These are phyloP conservation scores for Crocidura indochinensis DNA, from an alignment of 2,797 vertebrate species.

Conservation along the genomic window DNA sequence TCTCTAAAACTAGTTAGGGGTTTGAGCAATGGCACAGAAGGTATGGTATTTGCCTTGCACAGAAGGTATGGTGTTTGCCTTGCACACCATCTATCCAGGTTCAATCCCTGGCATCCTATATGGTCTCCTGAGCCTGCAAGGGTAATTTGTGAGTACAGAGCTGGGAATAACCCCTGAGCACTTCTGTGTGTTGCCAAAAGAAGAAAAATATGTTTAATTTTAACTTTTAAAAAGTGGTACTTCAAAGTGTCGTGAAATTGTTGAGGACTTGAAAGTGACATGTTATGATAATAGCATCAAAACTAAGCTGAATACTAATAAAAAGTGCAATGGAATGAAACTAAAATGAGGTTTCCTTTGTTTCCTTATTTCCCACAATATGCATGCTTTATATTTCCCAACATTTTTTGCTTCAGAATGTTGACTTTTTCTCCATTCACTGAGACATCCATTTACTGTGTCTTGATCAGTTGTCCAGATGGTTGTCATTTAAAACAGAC, in stretches of 20 bases:
- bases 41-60: too few species aligned
- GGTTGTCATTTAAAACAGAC: background rate
- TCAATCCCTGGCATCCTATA: too few species aligned
- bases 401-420: background rate
- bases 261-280: background rate
- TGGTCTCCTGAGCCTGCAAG: too few species aligned
- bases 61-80: too few species aligned
- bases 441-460: too few species aligned
- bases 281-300: background rate
- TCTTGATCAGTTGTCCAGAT: too few species aligned
- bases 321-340: conserved; percentile 39
- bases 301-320: conserved; percentile 32
- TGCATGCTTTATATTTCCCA: conserved; percentile 7
- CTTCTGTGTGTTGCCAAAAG: too few species aligned
- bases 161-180: too few species aligned
- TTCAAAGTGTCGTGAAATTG: conserved; percentile 46
- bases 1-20: background rate
- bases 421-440: background rate
- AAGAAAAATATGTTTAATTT: too few species aligned
- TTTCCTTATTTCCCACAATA: background rate
- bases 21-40: too few species aligned
- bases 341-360: conserved; percentile 16
- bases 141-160: too few species aligned
- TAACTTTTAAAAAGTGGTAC: background rate
- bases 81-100: too few species aligned